phyloP scores from a whole-genome alignment of 2,113 vertebrate genomes.

The Alaudala cheleensis region DNA sequence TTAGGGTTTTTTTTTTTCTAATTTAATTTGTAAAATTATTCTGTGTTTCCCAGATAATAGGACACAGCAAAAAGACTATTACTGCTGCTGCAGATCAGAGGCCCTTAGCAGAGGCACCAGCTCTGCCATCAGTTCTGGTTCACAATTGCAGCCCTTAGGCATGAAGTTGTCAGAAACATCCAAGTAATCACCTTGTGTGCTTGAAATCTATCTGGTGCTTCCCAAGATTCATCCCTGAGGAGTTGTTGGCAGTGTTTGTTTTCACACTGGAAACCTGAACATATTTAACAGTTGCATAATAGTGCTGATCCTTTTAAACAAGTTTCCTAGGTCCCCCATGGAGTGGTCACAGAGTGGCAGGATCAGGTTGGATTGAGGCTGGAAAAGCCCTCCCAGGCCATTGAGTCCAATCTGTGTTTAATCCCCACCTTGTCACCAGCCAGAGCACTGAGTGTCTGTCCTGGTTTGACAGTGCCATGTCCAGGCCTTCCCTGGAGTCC shows the following conservation, averaged over 20 bases:
- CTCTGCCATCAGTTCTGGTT: background rate
- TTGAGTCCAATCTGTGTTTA: fast-evolving
- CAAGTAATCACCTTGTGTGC: background rate
- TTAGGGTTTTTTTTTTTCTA: background rate
- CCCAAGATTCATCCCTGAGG: background rate
- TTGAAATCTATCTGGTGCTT: background rate
- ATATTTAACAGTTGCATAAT: background rate
- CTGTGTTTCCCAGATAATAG: background rate
- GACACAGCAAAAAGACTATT: background rate
- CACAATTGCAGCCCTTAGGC: background rate
- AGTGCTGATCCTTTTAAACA: background rate
- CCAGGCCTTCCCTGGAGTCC: background rate
- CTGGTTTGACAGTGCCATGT: background rate
- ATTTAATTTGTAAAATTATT: background rate
- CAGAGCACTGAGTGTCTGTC: background rate
- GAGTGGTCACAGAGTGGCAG: background rate
- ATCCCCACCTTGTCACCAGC: background rate
- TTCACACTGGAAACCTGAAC: background rate
- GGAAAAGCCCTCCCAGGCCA: background rate
- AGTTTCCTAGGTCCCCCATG: background rate
- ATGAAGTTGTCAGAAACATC: background rate
- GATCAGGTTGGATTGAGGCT: background rate
- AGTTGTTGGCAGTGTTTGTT: background rate
- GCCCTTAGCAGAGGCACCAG: background rate
- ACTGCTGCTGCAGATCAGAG: background rate